Evolutionary conservation across 2,888 invertebrate species (phyloP).

Genomic region (Apamea epomidion): DNA sequence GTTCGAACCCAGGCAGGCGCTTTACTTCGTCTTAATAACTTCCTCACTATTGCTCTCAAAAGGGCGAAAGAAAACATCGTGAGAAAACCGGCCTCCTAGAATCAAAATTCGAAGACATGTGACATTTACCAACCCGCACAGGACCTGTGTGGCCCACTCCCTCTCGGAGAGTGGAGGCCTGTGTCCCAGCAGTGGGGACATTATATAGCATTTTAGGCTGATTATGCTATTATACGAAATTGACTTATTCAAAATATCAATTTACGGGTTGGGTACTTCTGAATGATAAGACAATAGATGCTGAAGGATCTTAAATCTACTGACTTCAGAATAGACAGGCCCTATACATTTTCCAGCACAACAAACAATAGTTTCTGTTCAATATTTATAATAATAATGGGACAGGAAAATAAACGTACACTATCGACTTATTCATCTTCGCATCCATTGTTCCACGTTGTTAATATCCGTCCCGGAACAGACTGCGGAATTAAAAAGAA

Average conservation of each 20-base stretch:
- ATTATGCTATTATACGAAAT: background rate
- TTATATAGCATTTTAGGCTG: no score
- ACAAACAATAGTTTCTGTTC: slow-evolving; percentile 23
- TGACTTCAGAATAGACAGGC: background rate
- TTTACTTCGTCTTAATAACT: background rate
- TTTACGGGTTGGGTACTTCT: background rate
- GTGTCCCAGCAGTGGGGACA: no score
- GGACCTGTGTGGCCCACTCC: no score
- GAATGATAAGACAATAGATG: background rate
- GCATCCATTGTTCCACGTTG: slow-evolving; percentile 64
- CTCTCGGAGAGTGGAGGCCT: no score
- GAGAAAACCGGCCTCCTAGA: background rate
- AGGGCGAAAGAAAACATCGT: background rate
- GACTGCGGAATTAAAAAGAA: slow-evolving; percentile 64
- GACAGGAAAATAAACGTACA: slow-evolving; percentile 49
- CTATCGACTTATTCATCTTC: slow-evolving; percentile 59
- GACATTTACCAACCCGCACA: no score
- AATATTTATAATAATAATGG: slow-evolving; percentile 26
- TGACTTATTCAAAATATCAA: background rate
- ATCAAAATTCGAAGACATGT: background rate
- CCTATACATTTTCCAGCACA: slow-evolving; percentile 5
- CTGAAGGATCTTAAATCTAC: background rate
- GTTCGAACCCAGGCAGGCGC: background rate
- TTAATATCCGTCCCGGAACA: slow-evolving; percentile 70
- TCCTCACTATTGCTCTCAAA: background rate